Base-by-base conservation (phyloP, 2,888 invertebrate species). In the Scaeva pyrastri region DNA sequence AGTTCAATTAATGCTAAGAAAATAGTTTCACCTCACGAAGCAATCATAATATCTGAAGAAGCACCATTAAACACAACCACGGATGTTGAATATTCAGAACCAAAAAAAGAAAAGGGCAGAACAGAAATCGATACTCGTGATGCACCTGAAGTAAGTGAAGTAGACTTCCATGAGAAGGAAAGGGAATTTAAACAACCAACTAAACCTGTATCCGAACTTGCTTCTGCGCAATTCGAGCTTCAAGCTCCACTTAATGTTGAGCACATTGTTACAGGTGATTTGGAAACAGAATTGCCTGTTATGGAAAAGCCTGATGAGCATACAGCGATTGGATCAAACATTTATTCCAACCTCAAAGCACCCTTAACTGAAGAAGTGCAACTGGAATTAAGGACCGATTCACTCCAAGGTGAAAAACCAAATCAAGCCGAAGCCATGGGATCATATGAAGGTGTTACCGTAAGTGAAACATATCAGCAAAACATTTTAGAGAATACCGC, bases 91-190 rank as follows among this genome's bases (percentile, higher is more conserved):
- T 74, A 77, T 10, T 39, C 58, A 11, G 50, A 81, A 26, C 88
- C 88, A 2, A 60, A 79, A 0, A 89, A 90, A 1, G 93, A 94
- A 74, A 94, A 92, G 41, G 94, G 94, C 83, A 90, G 93, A 89
- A 91, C 95, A 0, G 94, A 95, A 70, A 94, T 94, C 84, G 90
- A 93, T 78, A 92, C 93, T 4, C 94, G 95, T 89, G 94, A 93
- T 78, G 94, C 95, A 7, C 93, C 94, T 90, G 93, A 95, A 89
- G 91, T 96, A 41, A 94, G 94, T 11, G 93, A 94, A 88, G 94
- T 95, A 3, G 89, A 94, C 21, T 90, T 94, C 16, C 95, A 95
- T 86, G 96, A 97, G 89, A 94, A 94, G 88, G 96, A 96, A 92
- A 91, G 88, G 19, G 43, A 81, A 10, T 73, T 90, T 10, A 6